Base-by-base conservation (phyloP, 23 tunicate species). In the Styela clava region DNA sequence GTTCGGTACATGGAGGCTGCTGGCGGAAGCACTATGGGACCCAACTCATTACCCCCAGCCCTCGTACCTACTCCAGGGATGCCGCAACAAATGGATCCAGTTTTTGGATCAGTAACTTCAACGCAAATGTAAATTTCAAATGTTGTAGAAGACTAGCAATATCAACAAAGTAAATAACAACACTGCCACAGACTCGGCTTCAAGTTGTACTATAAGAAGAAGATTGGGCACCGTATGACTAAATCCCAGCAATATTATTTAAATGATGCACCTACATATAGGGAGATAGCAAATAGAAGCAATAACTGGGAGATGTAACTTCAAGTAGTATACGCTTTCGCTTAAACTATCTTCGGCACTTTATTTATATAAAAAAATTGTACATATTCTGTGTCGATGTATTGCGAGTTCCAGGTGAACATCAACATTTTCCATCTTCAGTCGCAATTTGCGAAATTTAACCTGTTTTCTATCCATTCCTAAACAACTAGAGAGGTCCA, bases 1-100 rank as follows among this genome's bases (percentile, higher is more conserved):
- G 81, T 56, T 29, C 35, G 81, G 26, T 76, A 76, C 26, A 52
- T 76, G 81, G 81, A 76, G 26, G 35, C 32, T 16, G 77, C 77
- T 21, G 81, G 64, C 7, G 81, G 64, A 18, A 52, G 52, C 28
- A 12, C 81, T 16, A 72, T 72, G 78, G 78, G 78, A 32, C 51
- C 24, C 31, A 76, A 76, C 71, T 56, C 81, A 0, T 37, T 44
- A 28, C 27, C 65, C 37, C 37, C 81, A 1, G 81, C 62, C 31
- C 35, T 71, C 24, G 35, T 31, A 18, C 77, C 77, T 18, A 71
- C 32, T 29, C 23, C 81, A 52, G 81, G 52, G 27, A 36, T 76
- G 64, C 81, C 73, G 29, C 27, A 25, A 21, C 1, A 52, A 23
- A 76, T 76, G 81, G 81, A 76, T 44, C 37, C 81, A 26, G 81